Base-by-base conservation (phyloP, 2,797 vertebrate genomes). In the Pipistrellus pygmaeus region DNA sequence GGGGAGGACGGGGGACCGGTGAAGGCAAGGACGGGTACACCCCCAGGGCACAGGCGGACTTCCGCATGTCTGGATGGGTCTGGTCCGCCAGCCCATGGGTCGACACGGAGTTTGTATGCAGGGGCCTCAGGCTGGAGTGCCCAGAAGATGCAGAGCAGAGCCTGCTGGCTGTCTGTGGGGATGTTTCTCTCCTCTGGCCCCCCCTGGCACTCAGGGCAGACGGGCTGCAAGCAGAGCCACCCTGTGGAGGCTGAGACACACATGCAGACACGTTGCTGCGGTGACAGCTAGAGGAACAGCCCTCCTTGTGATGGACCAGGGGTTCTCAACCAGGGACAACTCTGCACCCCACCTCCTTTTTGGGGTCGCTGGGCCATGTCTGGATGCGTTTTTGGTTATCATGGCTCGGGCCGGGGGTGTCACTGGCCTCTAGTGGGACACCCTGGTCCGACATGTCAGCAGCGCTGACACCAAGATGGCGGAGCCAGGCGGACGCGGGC, bases 91-190 rank as follows among this genome's bases (percentile, higher is more conserved):
- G 55, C 9, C 35, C 57, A 12, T 48, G 48, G 73, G 51, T 14
- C 0, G 11, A 38, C 8, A 4, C 0, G 53, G 90, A 20, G 7
- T 4, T 44, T 44, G 11, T 35, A 8, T 12, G 2, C 15, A 27
- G 17, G 53, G 30, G 30, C 8, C 35, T 86, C 0, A 6, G 66
- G 85, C 55, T 8, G 53, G 51, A 80, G 17, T 82, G 53, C 32
- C 30, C 4, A 14, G 3, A 3, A 46, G 23, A 55, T 27, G 68
- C 8, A 4, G 12, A 46, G 71, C 18, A 9, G 38, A 44, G 78
- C 15, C 78, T 41, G 68, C 81, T 9, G 6, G 7, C 71, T 60
- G 14, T 68, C 46, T 68, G 21, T 10, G 2, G 6, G n/a, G 64
- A 25, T 25, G 3, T 0, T 20, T 27, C 18, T n/a, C 9, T 44